A percentile compares a stretch with the other conserved stretches of the same genome.
Evolutionary conservation across 2,113 vertebrate species (phyloP).

Genomic region (Vombatus ursinus): DNA sequence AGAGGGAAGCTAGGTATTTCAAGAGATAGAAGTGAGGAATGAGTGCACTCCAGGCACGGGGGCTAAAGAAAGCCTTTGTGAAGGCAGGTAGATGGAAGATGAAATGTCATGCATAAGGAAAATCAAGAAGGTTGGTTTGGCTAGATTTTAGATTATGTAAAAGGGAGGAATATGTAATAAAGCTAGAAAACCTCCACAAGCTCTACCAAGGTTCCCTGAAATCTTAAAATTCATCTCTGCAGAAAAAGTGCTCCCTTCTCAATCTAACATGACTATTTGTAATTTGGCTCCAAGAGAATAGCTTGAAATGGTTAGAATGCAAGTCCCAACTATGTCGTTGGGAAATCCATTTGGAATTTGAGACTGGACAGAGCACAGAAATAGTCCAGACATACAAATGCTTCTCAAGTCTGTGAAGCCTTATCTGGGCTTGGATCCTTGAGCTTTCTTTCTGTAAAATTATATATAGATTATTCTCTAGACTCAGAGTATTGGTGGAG

Average conservation of each 20-base stretch:
- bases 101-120: not conserved
- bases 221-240: not conserved
- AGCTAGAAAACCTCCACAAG: not conserved
- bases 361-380: not conserved
- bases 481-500: not conserved
- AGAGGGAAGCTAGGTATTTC: not conserved
- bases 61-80: not conserved
- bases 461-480: not conserved
- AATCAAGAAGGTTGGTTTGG: not conserved
- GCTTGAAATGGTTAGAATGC: not conserved
- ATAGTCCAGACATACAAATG: not conserved
- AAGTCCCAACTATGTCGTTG: not conserved
- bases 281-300: not conserved
- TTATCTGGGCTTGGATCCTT: not conserved
- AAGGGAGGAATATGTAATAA: not conserved
- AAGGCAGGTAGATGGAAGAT: not conserved
- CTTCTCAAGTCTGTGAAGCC: not conserved
- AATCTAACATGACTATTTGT: not conserved
- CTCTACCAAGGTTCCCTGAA: not conserved
- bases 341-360: not conserved
- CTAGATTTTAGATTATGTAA: not conserved
- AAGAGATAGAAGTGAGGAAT: not conserved
- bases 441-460: not conserved
- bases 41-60: not conserved
- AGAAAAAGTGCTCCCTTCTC: not conserved